phyloP scores from a whole-genome alignment of 2,888 invertebrate genomes.

The Drosophila birchii region DNA sequence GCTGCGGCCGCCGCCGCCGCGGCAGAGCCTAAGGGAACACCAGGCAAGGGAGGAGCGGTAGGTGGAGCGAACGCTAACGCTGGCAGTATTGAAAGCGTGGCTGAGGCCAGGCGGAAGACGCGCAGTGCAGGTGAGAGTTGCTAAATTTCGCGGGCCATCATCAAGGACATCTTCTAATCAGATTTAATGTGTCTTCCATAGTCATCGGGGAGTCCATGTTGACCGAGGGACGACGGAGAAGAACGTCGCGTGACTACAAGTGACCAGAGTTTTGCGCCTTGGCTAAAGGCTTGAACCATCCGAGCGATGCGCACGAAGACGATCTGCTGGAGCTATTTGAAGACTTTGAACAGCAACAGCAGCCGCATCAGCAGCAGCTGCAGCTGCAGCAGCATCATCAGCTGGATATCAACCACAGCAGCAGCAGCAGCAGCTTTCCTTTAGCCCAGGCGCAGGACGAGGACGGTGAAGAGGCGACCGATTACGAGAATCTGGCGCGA shows the following conservation, averaged over 20 bases:
- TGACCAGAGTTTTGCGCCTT: slow-evolving; percentile 87
- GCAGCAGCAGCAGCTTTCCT: slow-evolving; percentile 66
- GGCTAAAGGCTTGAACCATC: slow-evolving; percentile 79
- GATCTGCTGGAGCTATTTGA: slow-evolving; percentile 71
- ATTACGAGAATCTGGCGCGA: slow-evolving; percentile 55
- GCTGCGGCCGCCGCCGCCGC: slow-evolving; percentile 71
- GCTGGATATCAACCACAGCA: slow-evolving; percentile 54
- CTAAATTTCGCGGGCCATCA: accelerated
- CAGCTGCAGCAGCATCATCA: slow-evolving; percentile 30
- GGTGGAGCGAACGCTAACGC: slow-evolving; percentile 63
- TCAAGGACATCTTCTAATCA: background rate
- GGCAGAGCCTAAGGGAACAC: slow-evolving; percentile 60
- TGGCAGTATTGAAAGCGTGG: slow-evolving; percentile 69
- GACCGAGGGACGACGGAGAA: slow-evolving; percentile 86
- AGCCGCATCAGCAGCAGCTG: slow-evolving; percentile 30
- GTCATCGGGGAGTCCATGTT: slow-evolving; percentile 82
- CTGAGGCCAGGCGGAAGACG: slow-evolving; percentile 87
- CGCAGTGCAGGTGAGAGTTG: slow-evolving; percentile 88
- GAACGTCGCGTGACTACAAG: slow-evolving; percentile 90
- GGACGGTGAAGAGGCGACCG: slow-evolving; percentile 35
- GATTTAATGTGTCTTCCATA: slow-evolving; percentile 26
- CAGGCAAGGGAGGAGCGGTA: slow-evolving; percentile 34
- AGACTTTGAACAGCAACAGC: slow-evolving; percentile 41
- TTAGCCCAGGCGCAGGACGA: slow-evolving; percentile 81
- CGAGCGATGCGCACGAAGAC: slow-evolving; percentile 69